phyloP scores from a whole-genome alignment of 2,888 invertebrate genomes.

The Ornithoptera alexandrae region DNA sequence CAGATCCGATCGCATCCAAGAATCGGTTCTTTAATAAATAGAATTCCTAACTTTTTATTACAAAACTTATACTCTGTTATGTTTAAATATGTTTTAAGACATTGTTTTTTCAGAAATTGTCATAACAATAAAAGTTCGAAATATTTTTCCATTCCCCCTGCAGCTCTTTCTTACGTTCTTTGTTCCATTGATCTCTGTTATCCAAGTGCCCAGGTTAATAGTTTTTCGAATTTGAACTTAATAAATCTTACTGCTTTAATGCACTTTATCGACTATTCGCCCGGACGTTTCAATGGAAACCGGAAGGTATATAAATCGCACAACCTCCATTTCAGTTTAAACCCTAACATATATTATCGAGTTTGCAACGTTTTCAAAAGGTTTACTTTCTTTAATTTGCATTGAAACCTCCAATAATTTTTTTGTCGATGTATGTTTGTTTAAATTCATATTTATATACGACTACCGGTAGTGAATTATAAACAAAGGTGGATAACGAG shows the following conservation, averaged over 20 bases:
- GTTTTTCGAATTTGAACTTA: slow-evolving; percentile 2
- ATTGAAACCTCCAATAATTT: too few relatives aligned
- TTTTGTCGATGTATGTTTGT: too few relatives aligned
- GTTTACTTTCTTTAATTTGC: not conserved
- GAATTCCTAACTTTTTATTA: too few relatives aligned
- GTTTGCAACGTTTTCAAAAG: not conserved
- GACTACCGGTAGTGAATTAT: too few relatives aligned
- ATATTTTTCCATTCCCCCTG: not conserved
- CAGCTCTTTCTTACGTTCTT: not conserved
- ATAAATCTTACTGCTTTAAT: slow-evolving; percentile 1
- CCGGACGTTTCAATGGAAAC: slow-evolving; percentile 6
- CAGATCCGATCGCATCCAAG: too few relatives aligned
- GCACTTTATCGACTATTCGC: slow-evolving; percentile 3
- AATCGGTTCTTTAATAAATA: too few relatives aligned
- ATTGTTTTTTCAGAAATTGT: too few relatives aligned
- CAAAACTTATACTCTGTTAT: too few relatives aligned
- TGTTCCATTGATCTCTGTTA: not conserved
- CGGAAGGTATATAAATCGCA: slow-evolving; percentile 8
- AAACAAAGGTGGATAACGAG: not conserved
- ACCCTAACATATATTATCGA: not conserved
- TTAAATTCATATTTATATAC: too few relatives aligned
- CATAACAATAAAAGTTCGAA: too few relatives aligned
- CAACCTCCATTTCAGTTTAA: not conserved
- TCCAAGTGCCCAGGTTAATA: not conserved
- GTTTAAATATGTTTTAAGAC: too few relatives aligned